phyloP scores from a whole-genome alignment of 2,113 vertebrate genomes.

The Hassar affinis region DNA sequence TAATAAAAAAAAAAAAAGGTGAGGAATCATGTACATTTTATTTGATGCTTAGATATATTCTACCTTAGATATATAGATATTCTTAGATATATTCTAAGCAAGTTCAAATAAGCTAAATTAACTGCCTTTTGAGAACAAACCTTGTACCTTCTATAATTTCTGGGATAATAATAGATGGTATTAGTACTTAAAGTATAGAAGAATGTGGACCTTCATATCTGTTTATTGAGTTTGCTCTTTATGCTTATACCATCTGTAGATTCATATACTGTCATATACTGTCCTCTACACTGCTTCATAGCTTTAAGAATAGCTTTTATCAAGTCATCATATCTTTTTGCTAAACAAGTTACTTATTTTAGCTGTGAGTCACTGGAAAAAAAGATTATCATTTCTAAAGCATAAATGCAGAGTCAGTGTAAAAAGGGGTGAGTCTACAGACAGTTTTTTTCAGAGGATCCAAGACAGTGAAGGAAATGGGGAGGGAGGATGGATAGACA shows the following conservation, averaged over 20 bases:
- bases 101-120: background rate
- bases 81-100: too few relatives aligned
- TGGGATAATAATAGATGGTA: background rate
- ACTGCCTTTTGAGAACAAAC: background rate
- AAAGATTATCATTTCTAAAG: background rate
- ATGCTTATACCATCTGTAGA: background rate
- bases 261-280: constrained; percentile 10
- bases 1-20: constrained; percentile 3
- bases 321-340: background rate
- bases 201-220: background rate
- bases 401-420: constrained; percentile 39
- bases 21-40: background rate
- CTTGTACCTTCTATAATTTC: background rate
- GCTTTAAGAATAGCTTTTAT: background rate
- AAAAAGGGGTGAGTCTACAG: background rate
- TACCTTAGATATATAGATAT: too few relatives aligned
- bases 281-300: constrained; percentile 6
- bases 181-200: background rate
- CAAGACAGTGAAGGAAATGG: constrained; percentile 5
- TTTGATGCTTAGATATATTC: background rate
- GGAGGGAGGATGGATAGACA: background rate
- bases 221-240: background rate
- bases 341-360: constrained; percentile 16
- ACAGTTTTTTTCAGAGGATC: background rate
- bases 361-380: constrained; percentile 34